phyloP scores from a whole-genome alignment of 2,113 vertebrate genomes.

The Crypturellus undulatus region DNA sequence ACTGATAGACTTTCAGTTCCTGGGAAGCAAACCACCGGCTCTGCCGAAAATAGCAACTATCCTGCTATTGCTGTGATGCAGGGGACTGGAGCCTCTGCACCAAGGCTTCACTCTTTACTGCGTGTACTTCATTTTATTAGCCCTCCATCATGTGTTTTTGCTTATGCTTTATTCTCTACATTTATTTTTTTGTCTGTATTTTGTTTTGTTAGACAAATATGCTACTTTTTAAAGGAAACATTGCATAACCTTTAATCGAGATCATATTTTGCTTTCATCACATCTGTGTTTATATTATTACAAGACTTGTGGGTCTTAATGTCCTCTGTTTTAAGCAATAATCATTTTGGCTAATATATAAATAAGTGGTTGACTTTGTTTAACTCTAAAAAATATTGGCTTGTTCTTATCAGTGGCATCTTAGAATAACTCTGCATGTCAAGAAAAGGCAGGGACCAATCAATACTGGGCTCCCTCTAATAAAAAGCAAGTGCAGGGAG shows the following conservation, averaged over 20 bases:
- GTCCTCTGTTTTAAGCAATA: conserved; percentile 10
- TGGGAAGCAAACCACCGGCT: neutral
- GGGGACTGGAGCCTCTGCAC: neutral
- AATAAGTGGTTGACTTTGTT: conserved; percentile 34
- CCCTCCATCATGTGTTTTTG: neutral
- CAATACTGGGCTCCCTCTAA: neutral
- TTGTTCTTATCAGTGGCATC: neutral
- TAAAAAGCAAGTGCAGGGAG: neutral
- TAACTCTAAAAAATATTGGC: neutral
- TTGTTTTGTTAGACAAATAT: conserved; percentile 31
- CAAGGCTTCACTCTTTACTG: neutral
- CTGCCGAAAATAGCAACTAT: neutral
- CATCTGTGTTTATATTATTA: conserved; percentile 43
- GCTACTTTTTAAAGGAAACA: conserved; percentile 45
- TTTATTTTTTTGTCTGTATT: neutral
- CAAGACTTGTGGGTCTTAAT: conserved; percentile 8
- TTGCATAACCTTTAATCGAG: conserved; percentile 30
- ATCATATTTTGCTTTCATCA: conserved; percentile 42
- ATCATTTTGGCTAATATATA: neutral
- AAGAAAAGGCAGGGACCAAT: neutral
- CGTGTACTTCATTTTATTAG: neutral
- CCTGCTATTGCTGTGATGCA: neutral
- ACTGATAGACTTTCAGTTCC: neutral
- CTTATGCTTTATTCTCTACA: conserved; percentile 26
- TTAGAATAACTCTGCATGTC: conserved; percentile 3